Percentiles rank a stretch among this genome's conserved stretches.
These are phyloP conservation scores for Galeruca laticollis DNA, from an alignment of 2,888 invertebrate species.

Conservation along the genomic window DNA sequence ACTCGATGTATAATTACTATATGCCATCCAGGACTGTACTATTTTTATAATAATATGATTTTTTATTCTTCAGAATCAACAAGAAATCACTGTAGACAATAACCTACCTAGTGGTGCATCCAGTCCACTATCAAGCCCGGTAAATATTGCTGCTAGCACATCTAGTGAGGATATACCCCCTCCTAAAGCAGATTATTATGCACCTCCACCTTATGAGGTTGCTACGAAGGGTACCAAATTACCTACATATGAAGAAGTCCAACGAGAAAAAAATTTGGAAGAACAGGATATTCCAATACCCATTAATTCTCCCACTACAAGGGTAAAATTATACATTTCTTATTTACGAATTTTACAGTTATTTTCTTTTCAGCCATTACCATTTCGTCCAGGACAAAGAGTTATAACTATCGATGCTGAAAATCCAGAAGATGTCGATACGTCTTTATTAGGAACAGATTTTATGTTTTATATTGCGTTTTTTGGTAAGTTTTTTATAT, in stretches of 20 bases:
- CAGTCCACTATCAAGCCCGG: conserved; percentile 19
- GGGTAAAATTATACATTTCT: conserved; percentile 42
- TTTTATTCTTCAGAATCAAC: conserved; percentile 34
- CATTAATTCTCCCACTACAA: conserved; percentile 47
- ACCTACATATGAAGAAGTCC: conserved; percentile 93
- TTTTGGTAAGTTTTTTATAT: too few relatives aligned
- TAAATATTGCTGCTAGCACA: conserved; percentile 54
- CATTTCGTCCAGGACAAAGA: conserved; percentile 58
- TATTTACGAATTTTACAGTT: neutral
- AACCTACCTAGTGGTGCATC: conserved; percentile 26
- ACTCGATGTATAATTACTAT: too few relatives aligned
- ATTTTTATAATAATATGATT: too few relatives aligned
- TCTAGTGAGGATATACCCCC: conserved; percentile 78
- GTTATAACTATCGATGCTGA: conserved; percentile 83
- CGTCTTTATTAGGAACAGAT: conserved; percentile 89
- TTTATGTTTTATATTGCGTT: conserved; percentile 94
- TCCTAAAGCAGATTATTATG: conserved; percentile 86
- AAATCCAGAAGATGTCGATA: conserved; percentile 80
- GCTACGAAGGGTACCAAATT: conserved; percentile 81
- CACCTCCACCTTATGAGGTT: conserved; percentile 90
- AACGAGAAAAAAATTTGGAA: conserved; percentile 86
- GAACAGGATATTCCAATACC: conserved; percentile 69
- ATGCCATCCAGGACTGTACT: too few relatives aligned
- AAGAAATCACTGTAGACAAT: conserved; percentile 47
- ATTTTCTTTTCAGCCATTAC: conserved; percentile 55